These are phyloP conservation scores for Psittacula derbiana DNA, from an alignment of 2,797 vertebrate genomes.

Conservation along the genomic window DNA sequence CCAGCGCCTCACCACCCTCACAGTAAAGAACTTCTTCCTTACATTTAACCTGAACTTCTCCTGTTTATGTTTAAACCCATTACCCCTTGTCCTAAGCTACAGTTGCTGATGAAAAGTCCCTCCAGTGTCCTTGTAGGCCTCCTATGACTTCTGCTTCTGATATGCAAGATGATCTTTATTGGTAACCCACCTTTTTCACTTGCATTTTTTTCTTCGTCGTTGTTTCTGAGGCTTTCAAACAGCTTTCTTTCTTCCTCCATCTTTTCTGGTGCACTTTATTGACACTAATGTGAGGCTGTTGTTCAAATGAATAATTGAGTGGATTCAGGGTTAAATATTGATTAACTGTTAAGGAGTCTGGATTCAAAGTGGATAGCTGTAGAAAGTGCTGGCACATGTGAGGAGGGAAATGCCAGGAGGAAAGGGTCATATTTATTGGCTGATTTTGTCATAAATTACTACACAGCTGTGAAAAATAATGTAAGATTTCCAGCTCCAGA, in stretches of 20 bases:
- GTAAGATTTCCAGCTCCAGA: neutral
- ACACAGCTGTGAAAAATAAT: neutral
- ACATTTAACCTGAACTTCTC: neutral
- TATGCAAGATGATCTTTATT: neutral
- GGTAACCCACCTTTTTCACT: neutral
- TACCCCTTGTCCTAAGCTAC: neutral
- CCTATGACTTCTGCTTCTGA: neutral
- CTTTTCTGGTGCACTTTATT: neutral
- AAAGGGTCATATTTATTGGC: neutral
- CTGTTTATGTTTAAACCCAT: neutral
- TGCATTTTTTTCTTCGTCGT: neutral
- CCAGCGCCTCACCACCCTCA: neutral
- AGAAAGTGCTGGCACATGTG: neutral
- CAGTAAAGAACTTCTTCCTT: neutral
- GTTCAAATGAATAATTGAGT: conserved; percentile 41
- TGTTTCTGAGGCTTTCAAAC: neutral
- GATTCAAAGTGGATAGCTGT: neutral
- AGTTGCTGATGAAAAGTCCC: neutral
- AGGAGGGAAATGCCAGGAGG: neutral
- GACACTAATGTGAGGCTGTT: neutral
- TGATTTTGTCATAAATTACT: neutral
- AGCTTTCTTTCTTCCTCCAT: neutral
- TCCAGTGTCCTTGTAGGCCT: neutral
- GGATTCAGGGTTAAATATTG: conserved; percentile 4
- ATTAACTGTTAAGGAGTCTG: neutral